Base-by-base conservation (phyloP, 2,113 vertebrate genomes). In the Rhea americana region DNA sequence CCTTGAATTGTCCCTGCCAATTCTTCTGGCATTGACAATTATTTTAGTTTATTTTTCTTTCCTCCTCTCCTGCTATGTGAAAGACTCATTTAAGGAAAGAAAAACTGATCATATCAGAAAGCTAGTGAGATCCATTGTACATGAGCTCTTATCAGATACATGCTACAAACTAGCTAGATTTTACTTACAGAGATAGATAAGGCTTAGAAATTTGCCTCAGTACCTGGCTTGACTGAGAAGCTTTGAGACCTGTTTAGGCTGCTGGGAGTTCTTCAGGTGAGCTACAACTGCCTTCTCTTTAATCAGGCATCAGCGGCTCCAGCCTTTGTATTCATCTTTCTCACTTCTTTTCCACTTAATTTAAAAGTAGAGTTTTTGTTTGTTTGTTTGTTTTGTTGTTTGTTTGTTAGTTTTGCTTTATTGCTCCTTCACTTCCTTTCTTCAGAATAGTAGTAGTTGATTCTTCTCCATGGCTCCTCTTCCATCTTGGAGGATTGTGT, bases 1-100 rank as follows among this genome's bases (percentile, higher is more conserved):
- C 88, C 86, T 95, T 96, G 91, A 90, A 82, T 91, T 87, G 88
- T 91, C 88, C 81, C 88, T 90, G 90, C 26, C 80, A 76, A 7
- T 95, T 91, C 39, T 71, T 82, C 26, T 76, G 53, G 48, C 83
- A 65, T 32, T 86, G 74, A 89, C 66, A 62, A 47, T 93, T 24
- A 32, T 30, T 89, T 86, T 19, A 76, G 56, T 62, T 62, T 89
- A 55, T 91, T 82, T 67, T 87, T 51, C 53, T 4, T 20, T 9
- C 53, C 37, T 76, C 62, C 22, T 68, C 15, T 45, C 7, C 78
- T 70, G 43, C 84, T 73, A 8, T 53, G 41, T 71, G 71, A 79
- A 89, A 82, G 32, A 61, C 90, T 66, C 11, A 41, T 89, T 65
- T 85, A 76, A 91, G 62, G 35, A 72, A 70, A 75, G 53, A 68